Evolutionary conservation across 2,888 invertebrate species (phyloP).

Genomic region (Linyphia triangularis): DNA sequence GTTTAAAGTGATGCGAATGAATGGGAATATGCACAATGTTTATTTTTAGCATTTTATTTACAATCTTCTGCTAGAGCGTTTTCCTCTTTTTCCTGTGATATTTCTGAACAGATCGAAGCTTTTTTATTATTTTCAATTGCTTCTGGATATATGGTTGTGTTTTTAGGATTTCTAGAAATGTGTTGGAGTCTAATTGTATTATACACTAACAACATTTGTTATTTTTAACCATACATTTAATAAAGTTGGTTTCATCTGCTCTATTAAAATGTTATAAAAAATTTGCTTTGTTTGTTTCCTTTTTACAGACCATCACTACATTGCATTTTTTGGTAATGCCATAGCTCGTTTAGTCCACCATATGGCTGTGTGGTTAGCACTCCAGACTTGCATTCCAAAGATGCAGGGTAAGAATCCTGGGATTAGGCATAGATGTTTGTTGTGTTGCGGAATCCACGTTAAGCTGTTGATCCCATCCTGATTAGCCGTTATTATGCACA

Average conservation of each 20-base stretch:
- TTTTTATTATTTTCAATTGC: constrained; percentile 27
- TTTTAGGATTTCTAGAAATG: constrained; percentile 54
- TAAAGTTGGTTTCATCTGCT: constrained; percentile 72
- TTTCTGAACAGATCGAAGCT: constrained; percentile 24
- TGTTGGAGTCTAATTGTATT: constrained; percentile 64
- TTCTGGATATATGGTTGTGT: constrained; percentile 33
- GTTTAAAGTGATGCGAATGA: constrained; percentile 30
- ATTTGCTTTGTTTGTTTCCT: neutral
- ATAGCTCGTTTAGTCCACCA: too few species aligned
- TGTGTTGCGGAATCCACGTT: too few species aligned
- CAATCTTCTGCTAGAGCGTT: constrained; percentile 8
- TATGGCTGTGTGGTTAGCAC: too few species aligned
- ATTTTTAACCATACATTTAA: constrained; percentile 67
- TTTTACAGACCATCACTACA: too few species aligned
- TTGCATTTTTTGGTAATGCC: too few species aligned
- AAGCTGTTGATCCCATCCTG: too few species aligned
- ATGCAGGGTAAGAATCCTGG: too few species aligned
- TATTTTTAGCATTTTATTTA: constrained; percentile 14
- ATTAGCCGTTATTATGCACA: too few species aligned
- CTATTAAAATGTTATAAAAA: constrained; percentile 73
- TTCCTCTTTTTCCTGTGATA: constrained; percentile 61
- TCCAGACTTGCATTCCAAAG: too few species aligned
- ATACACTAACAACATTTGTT: constrained; percentile 71
- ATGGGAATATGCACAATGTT: constrained; percentile 47
- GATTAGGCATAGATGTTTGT: too few species aligned